Percentiles rank a stretch among this genome's conserved stretches.
Evolutionary conservation across 1,140 invertebrate species (phyloP).

Genomic region (Mactra quadrangularis): DNA sequence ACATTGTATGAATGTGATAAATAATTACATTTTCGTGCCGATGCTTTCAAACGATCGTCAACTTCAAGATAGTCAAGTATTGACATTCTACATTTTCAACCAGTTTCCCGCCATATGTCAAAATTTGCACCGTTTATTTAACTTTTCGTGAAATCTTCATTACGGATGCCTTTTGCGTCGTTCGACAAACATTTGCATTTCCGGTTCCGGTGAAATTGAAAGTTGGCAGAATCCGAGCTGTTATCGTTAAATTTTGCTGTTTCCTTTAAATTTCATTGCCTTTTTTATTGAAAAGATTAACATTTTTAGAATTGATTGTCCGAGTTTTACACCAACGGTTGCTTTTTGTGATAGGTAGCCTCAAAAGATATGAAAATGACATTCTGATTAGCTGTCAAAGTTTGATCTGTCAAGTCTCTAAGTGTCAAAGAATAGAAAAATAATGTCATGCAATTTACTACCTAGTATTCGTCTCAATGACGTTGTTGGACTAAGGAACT

Average conservation of each 20-base stretch:
- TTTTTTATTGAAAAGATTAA: not conserved
- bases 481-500: slow-evolving; percentile 69
- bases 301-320: too few relatives aligned
- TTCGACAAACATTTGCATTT: not conserved
- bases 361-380: too few relatives aligned
- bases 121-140: not conserved
- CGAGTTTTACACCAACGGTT: too few relatives aligned
- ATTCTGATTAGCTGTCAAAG: too few relatives aligned
- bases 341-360: too few relatives aligned
- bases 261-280: not conserved
- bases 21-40: slow-evolving; percentile 56
- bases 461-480: slow-evolving; percentile 75
- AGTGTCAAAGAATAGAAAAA: too few relatives aligned
- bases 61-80: slow-evolving; percentile 49
- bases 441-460: slow-evolving; percentile 80
- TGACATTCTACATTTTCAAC: slow-evolving; percentile 28
- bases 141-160: not conserved
- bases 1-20: too few relatives aligned
- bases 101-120: slow-evolving; percentile 60
- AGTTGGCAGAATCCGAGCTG: slow-evolving; percentile 27
- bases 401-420: too few relatives aligned
- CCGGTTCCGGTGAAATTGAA: slow-evolving; percentile 50
- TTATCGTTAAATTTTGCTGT: slow-evolving; percentile 24
- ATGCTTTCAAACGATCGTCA: slow-evolving; percentile 55
- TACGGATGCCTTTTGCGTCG: too few relatives aligned